Percentiles rank a stretch among this genome's conserved stretches.
These are phyloP conservation scores for Mobula hypostoma DNA, from an alignment of 2,113 vertebrate species.

Conservation along the genomic window DNA sequence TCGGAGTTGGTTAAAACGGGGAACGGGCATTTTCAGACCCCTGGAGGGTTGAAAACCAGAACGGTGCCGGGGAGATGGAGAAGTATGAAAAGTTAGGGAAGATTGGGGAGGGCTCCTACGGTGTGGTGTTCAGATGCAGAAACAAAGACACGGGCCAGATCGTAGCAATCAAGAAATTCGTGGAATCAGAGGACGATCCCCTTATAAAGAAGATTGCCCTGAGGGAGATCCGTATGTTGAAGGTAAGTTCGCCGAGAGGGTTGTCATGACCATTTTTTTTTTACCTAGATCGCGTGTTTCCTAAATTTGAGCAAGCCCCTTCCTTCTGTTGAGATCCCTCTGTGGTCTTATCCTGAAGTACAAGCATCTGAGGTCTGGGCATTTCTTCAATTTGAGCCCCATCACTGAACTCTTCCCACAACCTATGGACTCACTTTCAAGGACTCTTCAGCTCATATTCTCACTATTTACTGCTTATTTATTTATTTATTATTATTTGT, in stretches of 20 bases:
- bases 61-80: slow-evolving; percentile 13
- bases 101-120: slow-evolving; percentile 34
- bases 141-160: slow-evolving; percentile 30
- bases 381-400: no score
- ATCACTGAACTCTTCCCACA: no score
- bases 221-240: slow-evolving; percentile 30
- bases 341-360: not conserved
- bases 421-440: no score
- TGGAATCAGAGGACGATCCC: slow-evolving; percentile 33
- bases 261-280: not conserved
- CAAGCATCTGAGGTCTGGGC: no score
- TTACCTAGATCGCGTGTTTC: not conserved
- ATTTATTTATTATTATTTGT: no score
- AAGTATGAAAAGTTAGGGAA: slow-evolving; percentile 35
- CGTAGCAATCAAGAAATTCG: slow-evolving; percentile 35
- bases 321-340: not conserved
- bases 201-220: slow-evolving; percentile 26
- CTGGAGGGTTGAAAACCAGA: slow-evolving; percentile 16
- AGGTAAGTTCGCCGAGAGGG: not conserved
- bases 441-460: no score
- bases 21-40: not conserved
- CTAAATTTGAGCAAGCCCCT: not conserved
- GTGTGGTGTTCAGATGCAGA: slow-evolving; percentile 31
- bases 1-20: not conserved
- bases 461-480: no score